These are phyloP conservation scores for Rhineura floridana DNA, from an alignment of 2,113 vertebrate species.

Conservation along the genomic window DNA sequence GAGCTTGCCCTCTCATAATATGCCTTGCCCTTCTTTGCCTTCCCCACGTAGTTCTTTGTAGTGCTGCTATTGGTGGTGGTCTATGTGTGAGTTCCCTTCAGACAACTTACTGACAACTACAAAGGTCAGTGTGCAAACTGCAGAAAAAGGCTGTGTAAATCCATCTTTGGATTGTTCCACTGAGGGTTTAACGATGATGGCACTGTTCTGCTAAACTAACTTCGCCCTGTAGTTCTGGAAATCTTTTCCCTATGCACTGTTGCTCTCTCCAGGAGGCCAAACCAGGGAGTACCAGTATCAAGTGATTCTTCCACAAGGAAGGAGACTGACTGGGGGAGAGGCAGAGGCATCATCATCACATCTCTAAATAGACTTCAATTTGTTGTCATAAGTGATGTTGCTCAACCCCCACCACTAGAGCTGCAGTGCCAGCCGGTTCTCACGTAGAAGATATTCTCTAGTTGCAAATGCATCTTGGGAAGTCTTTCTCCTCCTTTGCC, in stretches of 20 bases:
- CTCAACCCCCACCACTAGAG: too few relatives aligned
- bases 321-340: too few relatives aligned
- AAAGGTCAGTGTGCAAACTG: not conserved
- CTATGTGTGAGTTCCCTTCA: not conserved
- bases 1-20: not conserved
- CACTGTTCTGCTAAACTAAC: not conserved
- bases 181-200: not conserved
- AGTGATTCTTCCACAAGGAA: not conserved
- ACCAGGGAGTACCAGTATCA: not conserved
- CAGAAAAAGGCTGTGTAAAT: not conserved
- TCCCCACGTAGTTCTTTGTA: not conserved
- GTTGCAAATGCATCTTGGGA: not conserved
- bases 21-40: not conserved
- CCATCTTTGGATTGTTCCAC: not conserved
- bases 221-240: not conserved
- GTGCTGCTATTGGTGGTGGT: not conserved
- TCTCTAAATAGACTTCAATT: not conserved
- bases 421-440: not conserved
- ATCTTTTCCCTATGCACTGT: not conserved
- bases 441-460: not conserved
- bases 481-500: not conserved
- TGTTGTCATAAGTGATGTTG: not conserved
- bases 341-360: too few relatives aligned
- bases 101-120: not conserved
- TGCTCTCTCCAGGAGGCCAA: not conserved